Percentiles rank a stretch among this genome's conserved stretches.
Evolutionary conservation across 2,888 invertebrate genomes (phyloP).

Genomic region (Volucella zonaria): DNA sequence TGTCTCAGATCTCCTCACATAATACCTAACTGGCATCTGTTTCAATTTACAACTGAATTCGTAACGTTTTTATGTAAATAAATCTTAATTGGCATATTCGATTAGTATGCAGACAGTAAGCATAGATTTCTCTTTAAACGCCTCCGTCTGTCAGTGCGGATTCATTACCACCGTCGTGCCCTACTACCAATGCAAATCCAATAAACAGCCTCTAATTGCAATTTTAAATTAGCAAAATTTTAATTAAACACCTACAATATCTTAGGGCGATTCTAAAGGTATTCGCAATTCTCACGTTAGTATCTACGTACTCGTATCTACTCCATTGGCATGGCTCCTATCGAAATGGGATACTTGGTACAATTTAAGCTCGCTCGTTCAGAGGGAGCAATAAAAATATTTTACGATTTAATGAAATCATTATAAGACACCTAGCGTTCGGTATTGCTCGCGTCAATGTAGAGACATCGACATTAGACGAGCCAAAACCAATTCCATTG

Average conservation of each 20-base stretch:
- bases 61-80: constrained; percentile 19
- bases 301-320: neutral
- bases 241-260: constrained; percentile 68
- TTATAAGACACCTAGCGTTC: constrained; percentile 38
- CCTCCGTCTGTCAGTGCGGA: neutral
- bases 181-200: constrained; percentile 34
- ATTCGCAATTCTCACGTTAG: constrained; percentile 41
- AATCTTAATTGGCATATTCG: constrained; percentile 42
- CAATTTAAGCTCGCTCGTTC: constrained; percentile 46
- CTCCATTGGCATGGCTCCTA: constrained; percentile 50
- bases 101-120: constrained; percentile 30
- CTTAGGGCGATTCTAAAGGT: constrained; percentile 41
- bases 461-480: neutral
- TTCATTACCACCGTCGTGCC: neutral
- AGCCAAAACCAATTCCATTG: constrained; percentile 26
- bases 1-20: neutral
- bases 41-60: constrained; percentile 5
- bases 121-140: neutral
- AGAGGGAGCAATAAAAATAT: constrained; percentile 66
- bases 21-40: constrained; percentile 1
- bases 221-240: constrained; percentile 71
- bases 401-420: constrained; percentile 73
- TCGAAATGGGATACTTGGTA: constrained; percentile 45
- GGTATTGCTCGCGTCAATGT: constrained; percentile 1
- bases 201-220: constrained; percentile 66